Conservation (phyloP, 2,113 vertebrate genomes). For the Cygnus buccinator region DNA sequence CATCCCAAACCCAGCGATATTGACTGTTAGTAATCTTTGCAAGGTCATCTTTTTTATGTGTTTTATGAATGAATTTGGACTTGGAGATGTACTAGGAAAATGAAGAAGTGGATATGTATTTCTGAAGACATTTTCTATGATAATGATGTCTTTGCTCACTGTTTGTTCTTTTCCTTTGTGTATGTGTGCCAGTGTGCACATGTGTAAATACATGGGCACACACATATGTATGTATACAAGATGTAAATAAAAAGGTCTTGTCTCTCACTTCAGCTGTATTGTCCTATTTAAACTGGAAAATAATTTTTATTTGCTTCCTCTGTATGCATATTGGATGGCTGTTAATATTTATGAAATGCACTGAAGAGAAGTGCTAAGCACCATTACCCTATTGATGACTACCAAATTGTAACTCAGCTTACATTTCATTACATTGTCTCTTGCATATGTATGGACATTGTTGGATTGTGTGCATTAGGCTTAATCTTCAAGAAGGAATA, state of each 20-base stretch:
- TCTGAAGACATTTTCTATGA: not conserved
- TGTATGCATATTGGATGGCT: not conserved
- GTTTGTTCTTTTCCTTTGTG: not conserved
- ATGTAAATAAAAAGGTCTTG: not conserved
- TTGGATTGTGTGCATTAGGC: not conserved
- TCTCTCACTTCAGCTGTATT: not conserved
- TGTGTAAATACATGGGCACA: fast-evolving
- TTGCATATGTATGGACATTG: not conserved
- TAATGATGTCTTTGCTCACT: not conserved
- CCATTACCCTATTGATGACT: not conserved
- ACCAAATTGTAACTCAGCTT: not conserved
- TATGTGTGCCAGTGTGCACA: not conserved
- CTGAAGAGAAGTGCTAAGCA: not conserved
- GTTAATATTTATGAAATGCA: not conserved
- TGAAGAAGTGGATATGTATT: not conserved
- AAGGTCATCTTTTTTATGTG: not conserved
- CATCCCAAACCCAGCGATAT: not conserved
- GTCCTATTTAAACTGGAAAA: not conserved
- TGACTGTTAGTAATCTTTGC: not conserved
- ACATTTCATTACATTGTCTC: not conserved
- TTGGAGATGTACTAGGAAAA: not conserved
- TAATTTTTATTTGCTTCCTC: not conserved
- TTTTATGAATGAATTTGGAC: not conserved
- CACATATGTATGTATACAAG: too few species aligned
- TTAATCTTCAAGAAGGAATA: not conserved